These are phyloP conservation scores for Ophion slaviceki DNA, from an alignment of 2,888 invertebrate species.

Conservation along the genomic window DNA sequence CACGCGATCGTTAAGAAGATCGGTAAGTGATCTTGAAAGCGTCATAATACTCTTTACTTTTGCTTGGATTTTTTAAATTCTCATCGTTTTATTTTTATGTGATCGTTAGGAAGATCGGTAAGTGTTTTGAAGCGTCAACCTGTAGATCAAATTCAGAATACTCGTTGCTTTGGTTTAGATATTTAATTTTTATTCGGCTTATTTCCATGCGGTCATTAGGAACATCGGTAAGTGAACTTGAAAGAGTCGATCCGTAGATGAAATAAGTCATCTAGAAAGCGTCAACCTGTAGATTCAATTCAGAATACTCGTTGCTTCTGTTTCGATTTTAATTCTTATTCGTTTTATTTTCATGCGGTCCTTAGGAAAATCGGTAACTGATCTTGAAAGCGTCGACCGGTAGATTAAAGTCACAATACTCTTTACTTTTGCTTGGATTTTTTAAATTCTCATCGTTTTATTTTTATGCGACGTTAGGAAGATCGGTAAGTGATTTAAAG, in stretches of 20 bases:
- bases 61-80: background rate
- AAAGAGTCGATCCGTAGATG: constrained; percentile 2
- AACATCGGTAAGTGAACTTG: constrained; percentile 41
- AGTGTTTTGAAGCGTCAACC: constrained; percentile 7
- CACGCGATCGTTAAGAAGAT: constrained; percentile 10
- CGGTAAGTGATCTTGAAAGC: constrained; percentile 29
- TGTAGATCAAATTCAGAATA: background rate
- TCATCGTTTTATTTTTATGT: background rate
- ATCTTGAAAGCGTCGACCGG: background rate
- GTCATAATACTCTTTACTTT: background rate
- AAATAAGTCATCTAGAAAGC: background rate
- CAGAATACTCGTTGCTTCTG: too few species aligned
- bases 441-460: background rate
- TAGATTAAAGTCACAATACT: background rate
- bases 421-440: background rate
- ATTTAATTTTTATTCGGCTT: background rate
- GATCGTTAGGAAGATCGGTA: constrained; percentile 26
- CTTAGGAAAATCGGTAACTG: constrained; percentile 23
- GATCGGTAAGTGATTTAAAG: background rate
- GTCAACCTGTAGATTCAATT: too few species aligned
- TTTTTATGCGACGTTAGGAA: background rate
- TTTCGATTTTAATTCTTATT: background rate
- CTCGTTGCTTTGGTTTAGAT: background rate
- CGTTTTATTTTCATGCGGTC: background rate
- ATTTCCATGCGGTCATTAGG: constrained; percentile 5